Percentiles rank a stretch among this genome's conserved stretches.
Conservation (phyloP, 2,888 invertebrate species). For the Rhorus exstirpatorius region DNA sequence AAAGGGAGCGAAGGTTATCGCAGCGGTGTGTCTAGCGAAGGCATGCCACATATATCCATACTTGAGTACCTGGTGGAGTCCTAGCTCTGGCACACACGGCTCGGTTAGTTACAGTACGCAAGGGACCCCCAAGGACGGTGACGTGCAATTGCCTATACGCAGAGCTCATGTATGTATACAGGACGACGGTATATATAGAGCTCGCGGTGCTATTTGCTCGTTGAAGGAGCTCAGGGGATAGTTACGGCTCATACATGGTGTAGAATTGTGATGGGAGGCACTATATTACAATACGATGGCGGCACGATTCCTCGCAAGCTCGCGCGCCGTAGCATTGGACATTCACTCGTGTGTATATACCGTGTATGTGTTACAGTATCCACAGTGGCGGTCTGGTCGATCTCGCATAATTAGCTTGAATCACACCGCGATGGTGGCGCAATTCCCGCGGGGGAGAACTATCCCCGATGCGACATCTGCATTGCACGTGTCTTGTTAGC, state of each 20-base stretch:
- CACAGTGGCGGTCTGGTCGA: constrained; percentile 61
- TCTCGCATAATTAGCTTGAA: constrained; percentile 82
- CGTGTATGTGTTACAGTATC: constrained; percentile 18
- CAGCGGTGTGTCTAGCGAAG: constrained; percentile 45
- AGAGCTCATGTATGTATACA: constrained; percentile 22
- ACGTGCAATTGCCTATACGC: constrained; percentile 37
- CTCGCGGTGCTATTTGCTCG: constrained; percentile 5
- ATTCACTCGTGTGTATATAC: constrained; percentile 10
- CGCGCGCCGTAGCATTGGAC: constrained; percentile 32
- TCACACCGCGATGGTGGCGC: constrained; percentile 72
- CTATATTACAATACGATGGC: constrained; percentile 23
- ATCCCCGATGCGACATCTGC: constrained; percentile 77
- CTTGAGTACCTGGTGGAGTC: constrained; percentile 58
- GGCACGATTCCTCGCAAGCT: constrained; percentile 47
- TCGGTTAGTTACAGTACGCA: constrained; percentile 44
- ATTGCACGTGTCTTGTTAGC: constrained; percentile 79
- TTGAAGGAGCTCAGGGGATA: constrained; percentile 21
- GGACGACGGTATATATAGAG: too few relatives aligned
- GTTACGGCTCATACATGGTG: constrained; percentile 8
- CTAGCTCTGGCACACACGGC: neutral
- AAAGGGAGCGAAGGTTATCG: constrained; percentile 67
- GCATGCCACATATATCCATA: constrained; percentile 64
- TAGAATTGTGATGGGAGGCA: constrained; percentile 12
- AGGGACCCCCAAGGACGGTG: constrained; percentile 47
- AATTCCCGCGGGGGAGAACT: constrained; percentile 69